These are phyloP conservation scores for Xestia rhomboidea DNA, from an alignment of 2,888 invertebrate species.

Conservation along the genomic window DNA sequence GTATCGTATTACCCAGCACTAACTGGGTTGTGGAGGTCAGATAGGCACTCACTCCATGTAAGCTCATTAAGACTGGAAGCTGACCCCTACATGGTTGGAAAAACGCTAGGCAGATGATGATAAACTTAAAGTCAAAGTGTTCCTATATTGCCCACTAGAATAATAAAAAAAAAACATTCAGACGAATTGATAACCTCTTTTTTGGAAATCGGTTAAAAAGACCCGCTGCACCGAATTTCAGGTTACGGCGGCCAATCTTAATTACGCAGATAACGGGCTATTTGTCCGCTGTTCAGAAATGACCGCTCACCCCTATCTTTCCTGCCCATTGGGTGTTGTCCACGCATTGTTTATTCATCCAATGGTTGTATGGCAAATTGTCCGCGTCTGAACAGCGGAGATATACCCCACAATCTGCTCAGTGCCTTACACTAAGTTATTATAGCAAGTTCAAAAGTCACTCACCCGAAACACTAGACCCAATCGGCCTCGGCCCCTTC, in stretches of 20 bases:
- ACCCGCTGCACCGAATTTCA: too few species aligned
- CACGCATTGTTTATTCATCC: not conserved
- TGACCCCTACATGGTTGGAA: not conserved
- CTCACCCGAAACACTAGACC: conserved; percentile 91
- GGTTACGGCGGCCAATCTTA: too few species aligned
- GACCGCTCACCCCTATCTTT: not conserved
- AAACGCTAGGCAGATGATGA: not conserved
- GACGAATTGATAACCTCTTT: too few species aligned
- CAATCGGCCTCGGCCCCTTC: conserved; percentile 90
- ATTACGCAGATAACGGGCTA: not conserved
- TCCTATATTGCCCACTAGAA: too few species aligned
- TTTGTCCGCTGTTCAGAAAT: not conserved
- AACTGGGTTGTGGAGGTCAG: not conserved
- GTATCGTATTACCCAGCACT: not conserved
- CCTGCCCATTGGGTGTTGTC: not conserved
- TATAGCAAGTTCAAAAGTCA: not conserved
- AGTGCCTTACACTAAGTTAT: not conserved
- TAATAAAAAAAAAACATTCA: too few species aligned
- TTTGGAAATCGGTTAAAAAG: too few species aligned
- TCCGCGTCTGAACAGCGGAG: not conserved
- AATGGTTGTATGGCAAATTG: not conserved
- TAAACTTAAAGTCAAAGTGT: too few species aligned
- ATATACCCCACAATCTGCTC: not conserved
- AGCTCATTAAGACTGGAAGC: not conserved
- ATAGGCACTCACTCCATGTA: not conserved